Base-by-base conservation (phyloP, 2,888 invertebrate species). In the Monopis laevigella region DNA sequence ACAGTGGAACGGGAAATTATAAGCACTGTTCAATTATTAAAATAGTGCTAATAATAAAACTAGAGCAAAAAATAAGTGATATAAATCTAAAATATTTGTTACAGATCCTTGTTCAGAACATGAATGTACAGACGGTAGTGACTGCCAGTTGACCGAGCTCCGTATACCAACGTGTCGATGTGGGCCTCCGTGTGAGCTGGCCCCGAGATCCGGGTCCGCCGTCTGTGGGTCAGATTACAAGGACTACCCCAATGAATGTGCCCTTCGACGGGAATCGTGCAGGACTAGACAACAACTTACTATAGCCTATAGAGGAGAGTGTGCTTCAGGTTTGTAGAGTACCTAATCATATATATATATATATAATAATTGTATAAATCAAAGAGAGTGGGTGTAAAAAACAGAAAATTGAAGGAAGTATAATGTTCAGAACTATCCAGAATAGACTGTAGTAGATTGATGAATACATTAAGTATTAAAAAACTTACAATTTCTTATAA, bases 31-130 rank as follows among this genome's bases (percentile, higher is more conserved):
- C n/a, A n/a, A n/a, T n/a, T n/a, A n/a, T n/a, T n/a, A n/a, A n/a
- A n/a, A n/a, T n/a, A n/a, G n/a, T n/a, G n/a, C n/a, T n/a, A n/a
- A n/a, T n/a, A n/a, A n/a, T n/a, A n/a, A n/a, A n/a, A n/a, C n/a
- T n/a, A n/a, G n/a, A n/a, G n/a, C n/a, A n/a, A n/a, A n/a, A n/a
- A n/a, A n/a, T n/a, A n/a, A n/a, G n/a, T n/a, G n/a, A n/a, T n/a
- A n/a, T n/a, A n/a, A n/a, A n/a, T n/a, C n/a, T n/a, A n/a, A n/a
- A n/a, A n/a, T n/a, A n/a, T 28, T 28, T n/a, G 7, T 28, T 28
- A 26, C 81, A 95, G 95, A 95, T 84, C 95, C 95, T 1, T 95
- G 95, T 67, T 84, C 86, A 29, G 88, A 86, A 43, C 84, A 90
- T 50, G 84, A 86, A 56, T 95, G 95, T 70, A 82, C 86, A 18